Conservation (phyloP, 2,888 invertebrate species). For the Xylota sylvarum region DNA sequence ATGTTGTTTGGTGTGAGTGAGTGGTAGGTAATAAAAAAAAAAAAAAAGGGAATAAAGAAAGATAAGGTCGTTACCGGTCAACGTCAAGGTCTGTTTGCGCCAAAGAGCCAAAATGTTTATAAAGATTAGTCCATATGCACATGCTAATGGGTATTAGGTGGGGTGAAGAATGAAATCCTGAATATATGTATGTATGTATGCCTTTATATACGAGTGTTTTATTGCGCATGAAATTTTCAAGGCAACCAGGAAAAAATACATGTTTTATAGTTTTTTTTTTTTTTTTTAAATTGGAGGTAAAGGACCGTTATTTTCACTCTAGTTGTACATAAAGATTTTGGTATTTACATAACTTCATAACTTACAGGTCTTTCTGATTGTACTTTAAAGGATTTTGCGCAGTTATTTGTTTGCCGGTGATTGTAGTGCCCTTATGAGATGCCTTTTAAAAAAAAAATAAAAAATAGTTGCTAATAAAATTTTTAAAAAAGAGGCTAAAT, state of each 20-base stretch:
- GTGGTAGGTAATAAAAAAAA: not conserved
- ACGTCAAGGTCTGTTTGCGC: slow-evolving; percentile 74
- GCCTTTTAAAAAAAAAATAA: no score
- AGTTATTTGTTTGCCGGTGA: slow-evolving; percentile 1
- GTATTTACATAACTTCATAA: not conserved
- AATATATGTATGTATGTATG: not conserved
- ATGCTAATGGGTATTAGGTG: no score
- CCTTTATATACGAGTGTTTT: not conserved
- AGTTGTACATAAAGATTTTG: not conserved
- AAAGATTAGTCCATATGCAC: not conserved
- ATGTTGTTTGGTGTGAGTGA: slow-evolving; percentile 12
- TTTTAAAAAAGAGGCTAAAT: no score
- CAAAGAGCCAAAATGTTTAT: slow-evolving; percentile 31
- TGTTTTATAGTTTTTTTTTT: not conserved
- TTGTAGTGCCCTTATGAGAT: not conserved
- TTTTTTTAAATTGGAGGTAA: slow-evolving; percentile 10
- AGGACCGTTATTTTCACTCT: slow-evolving; percentile 30
- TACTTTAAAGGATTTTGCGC: slow-evolving; percentile 20
- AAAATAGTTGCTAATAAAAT: no score
- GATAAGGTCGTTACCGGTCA: slow-evolving; percentile 74
- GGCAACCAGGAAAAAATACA: not conserved
- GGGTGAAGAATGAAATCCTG: not conserved
- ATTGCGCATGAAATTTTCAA: slow-evolving; percentile 20
- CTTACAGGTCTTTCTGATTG: not conserved
- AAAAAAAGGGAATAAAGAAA: slow-evolving; percentile 4